These are phyloP conservation scores for Sminthopsis crassicaudata DNA, from an alignment of 2,113 vertebrate species.

Conservation along the genomic window DNA sequence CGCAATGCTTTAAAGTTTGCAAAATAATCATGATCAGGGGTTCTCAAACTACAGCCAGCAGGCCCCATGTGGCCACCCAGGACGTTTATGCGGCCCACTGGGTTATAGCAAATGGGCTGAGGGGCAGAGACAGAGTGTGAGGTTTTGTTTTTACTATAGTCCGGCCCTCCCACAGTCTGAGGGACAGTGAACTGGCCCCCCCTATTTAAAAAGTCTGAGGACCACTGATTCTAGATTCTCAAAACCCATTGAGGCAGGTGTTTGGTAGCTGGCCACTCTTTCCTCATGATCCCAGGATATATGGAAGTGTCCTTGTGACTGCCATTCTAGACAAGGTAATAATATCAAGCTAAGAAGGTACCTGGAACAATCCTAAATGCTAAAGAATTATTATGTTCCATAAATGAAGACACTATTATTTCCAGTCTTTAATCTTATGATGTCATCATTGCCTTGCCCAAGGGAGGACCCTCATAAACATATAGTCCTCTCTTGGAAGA, in stretches of 20 bases:
- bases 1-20: background rate
- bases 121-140: no score
- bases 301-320: background rate
- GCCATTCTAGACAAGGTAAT: background rate
- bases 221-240: background rate
- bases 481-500: background rate
- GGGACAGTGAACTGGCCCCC: no score
- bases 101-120: no score
- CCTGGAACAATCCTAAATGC: background rate
- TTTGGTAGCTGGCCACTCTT: background rate
- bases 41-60: no score
- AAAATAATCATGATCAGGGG: no score
- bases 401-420: background rate
- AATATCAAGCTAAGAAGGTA: background rate
- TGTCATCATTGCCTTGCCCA: background rate
- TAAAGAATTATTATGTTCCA: background rate
- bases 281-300: background rate
- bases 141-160: no score
- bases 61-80: no score
- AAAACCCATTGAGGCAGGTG: background rate
- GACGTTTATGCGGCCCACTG: no score
- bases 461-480: background rate
- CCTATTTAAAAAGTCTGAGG: no score
- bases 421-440: background rate
- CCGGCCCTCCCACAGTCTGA: no score